A percentile compares a stretch with the other conserved stretches of the same genome.
These are phyloP conservation scores for Apogon talboti DNA, from an alignment of 2,797 vertebrate species.

Conservation along the genomic window DNA sequence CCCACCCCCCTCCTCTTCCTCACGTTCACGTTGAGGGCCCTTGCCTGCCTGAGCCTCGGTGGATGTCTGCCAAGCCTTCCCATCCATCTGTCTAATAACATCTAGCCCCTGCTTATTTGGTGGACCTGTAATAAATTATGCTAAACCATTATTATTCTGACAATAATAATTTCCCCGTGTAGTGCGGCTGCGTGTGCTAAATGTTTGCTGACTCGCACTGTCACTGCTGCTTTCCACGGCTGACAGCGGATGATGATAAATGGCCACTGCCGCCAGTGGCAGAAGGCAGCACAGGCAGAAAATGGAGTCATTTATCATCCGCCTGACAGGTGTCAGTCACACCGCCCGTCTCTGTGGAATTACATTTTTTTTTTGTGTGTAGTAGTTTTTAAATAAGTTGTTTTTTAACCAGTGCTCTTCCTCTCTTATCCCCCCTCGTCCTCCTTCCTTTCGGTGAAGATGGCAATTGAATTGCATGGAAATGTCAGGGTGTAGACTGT, in stretches of 20 bases:
- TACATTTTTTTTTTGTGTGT: slow-evolving; percentile 88
- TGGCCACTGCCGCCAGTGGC: slow-evolving; percentile 97
- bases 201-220: slow-evolving; percentile 99
- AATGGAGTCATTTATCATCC: slow-evolving; percentile 99
- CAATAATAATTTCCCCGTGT: slow-evolving; percentile 99
- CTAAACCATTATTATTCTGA: slow-evolving; percentile 99
- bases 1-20: slow-evolving; percentile 42
- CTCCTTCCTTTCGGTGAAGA: slow-evolving; percentile 78
- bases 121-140: slow-evolving; percentile 99
- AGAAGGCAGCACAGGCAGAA: slow-evolving; percentile 99
- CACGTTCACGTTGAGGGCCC: slow-evolving; percentile 86
- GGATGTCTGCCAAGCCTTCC: slow-evolving; percentile 99
- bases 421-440: slow-evolving; percentile 70
- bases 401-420: slow-evolving; percentile 95
- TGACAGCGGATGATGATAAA: slow-evolving; percentile 99
- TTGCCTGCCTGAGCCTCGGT: slow-evolving; percentile 93
- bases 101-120: slow-evolving; percentile 99
- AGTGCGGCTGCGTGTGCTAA: slow-evolving; percentile 99
- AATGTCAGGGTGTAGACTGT: slow-evolving; percentile 81
- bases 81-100: slow-evolving; percentile 99
- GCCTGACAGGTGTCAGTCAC: slow-evolving; percentile 99
- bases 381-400: slow-evolving; percentile 98
- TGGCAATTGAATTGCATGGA: slow-evolving; percentile 91
- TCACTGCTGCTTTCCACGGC: slow-evolving; percentile 97
- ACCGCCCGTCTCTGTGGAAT: slow-evolving; percentile 94